Percentiles rank a stretch among this genome's conserved stretches.
Conservation (phyloP, 1,140 invertebrate species). For the Drosophila prosaltans region DNA sequence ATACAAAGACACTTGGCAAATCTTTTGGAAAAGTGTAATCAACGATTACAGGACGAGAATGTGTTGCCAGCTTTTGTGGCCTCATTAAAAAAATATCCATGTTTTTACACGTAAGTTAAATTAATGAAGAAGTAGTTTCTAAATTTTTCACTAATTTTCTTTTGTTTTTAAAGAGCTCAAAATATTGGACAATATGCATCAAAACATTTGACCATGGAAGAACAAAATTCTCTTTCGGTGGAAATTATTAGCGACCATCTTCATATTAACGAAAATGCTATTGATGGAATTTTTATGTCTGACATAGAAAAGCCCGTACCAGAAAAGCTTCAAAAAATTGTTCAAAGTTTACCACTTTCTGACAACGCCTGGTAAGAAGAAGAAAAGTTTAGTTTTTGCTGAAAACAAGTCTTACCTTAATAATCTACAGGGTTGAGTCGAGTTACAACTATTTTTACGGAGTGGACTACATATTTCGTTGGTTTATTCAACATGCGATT, state of each 20-base stretch:
- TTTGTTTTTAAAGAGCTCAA: background rate
- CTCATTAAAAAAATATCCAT: constrained; percentile 15
- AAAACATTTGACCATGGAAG: constrained; percentile 17
- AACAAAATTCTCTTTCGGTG: constrained; percentile 26
- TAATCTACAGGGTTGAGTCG: background rate
- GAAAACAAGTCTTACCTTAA: too few species aligned
- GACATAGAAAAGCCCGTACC: too few species aligned
- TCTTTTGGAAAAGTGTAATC: constrained; percentile 1
- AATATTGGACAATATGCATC: constrained; percentile 41
- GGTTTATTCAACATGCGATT: background rate
- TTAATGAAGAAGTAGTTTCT: background rate
- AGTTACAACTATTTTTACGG: background rate
- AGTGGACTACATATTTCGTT: background rate
- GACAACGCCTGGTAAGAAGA: constrained; percentile 61
- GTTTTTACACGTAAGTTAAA: constrained; percentile 28
- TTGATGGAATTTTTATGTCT: background rate
- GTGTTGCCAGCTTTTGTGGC: constrained; percentile 27
- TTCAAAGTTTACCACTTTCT: constrained; percentile 43
- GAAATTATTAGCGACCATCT: constrained; percentile 15
- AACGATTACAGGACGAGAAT: constrained; percentile 28
- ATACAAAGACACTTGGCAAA: constrained; percentile 35
- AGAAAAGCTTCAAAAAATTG: constrained; percentile 30
- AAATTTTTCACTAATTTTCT: background rate
- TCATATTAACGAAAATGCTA: background rate
- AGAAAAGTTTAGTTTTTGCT: too few species aligned